These are phyloP conservation scores for Eupithecia vulgata DNA, from an alignment of 2,888 invertebrate species.

Conservation along the genomic window DNA sequence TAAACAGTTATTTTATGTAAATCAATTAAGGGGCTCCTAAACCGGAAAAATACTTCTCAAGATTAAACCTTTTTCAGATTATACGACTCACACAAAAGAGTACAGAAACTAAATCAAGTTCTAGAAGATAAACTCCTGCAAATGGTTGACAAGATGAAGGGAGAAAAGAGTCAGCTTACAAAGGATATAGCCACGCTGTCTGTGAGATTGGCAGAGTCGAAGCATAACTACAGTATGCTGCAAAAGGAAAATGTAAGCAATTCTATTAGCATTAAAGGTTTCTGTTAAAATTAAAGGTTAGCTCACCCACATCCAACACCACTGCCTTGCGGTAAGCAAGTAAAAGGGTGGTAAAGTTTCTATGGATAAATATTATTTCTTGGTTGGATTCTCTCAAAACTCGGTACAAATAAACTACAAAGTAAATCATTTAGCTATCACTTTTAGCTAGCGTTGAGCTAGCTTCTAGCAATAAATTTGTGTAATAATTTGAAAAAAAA, in stretches of 20 bases:
- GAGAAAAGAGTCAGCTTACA: conserved; percentile 93
- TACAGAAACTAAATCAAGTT: conserved; percentile 97
- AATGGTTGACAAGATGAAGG: conserved; percentile 95
- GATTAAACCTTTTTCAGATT: conserved; percentile 82
- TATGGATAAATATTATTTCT: no score
- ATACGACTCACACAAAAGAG: conserved; percentile 95
- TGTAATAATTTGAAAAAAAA: no score
- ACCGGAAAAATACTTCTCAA: neutral
- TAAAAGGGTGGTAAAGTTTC: no score
- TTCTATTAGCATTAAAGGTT: neutral
- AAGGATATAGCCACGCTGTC: conserved; percentile 94
- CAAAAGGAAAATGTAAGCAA: conserved; percentile 92
- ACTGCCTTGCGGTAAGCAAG: no score
- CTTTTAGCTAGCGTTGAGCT: no score
- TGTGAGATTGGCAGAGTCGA: conserved; percentile 92
- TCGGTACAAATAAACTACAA: no score
- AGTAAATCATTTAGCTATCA: no score
- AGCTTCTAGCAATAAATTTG: no score
- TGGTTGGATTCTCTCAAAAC: no score
- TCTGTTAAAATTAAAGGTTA: neutral
- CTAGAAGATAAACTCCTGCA: conserved; percentile 96
- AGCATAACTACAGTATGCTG: conserved; percentile 91
- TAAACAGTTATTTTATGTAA: neutral
- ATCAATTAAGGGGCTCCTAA: neutral
- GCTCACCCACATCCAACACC: neutral